Percentiles rank a stretch among this genome's conserved stretches.
These are phyloP conservation scores for Agrypnus murinus DNA, from an alignment of 2,888 invertebrate species.

Conservation along the genomic window DNA sequence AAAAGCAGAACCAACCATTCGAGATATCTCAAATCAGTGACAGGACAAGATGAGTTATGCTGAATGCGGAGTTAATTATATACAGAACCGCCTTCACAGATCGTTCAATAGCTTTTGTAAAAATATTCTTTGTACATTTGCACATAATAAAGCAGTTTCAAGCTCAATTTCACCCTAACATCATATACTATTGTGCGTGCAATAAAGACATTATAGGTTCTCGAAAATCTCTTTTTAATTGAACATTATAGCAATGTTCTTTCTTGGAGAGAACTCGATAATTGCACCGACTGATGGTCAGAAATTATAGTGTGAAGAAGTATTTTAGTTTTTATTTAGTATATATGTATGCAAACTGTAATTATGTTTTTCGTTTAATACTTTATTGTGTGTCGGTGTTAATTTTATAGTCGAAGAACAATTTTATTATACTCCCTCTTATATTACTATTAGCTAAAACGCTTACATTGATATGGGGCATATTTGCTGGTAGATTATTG, in stretches of 20 bases:
- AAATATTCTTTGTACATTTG: slow-evolving; percentile 11
- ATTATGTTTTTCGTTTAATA: slow-evolving; percentile 35
- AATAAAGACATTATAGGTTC: slow-evolving; percentile 58
- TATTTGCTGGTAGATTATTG: no score
- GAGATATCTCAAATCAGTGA: slow-evolving; percentile 7
- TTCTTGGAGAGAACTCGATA: slow-evolving; percentile 55
- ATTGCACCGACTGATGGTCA: slow-evolving; percentile 53
- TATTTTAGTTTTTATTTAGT: slow-evolving; percentile 37
- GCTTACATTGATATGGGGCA: no score
- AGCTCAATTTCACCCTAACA: slow-evolving; percentile 27
- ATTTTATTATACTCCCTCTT: not conserved
- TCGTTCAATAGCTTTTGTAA: not conserved
- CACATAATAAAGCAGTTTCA: slow-evolving; percentile 30
- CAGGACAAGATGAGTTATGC: not conserved
- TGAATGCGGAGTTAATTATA: slow-evolving; percentile 23
- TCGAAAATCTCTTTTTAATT: slow-evolving; percentile 61
- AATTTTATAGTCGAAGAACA: not conserved
- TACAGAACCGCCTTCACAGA: not conserved
- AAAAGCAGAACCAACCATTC: not conserved
- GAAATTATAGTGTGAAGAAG: slow-evolving; percentile 45
- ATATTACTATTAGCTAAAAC: no score
- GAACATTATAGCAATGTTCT: slow-evolving; percentile 50
- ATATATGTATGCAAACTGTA: slow-evolving; percentile 31
- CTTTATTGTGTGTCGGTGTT: not conserved
- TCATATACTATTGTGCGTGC: slow-evolving; percentile 51